A percentile compares a stretch with the other conserved stretches of the same genome.
These are phyloP conservation scores for Vulpes vulpes DNA, from an alignment of 2,113 vertebrate species.

Conservation along the genomic window DNA sequence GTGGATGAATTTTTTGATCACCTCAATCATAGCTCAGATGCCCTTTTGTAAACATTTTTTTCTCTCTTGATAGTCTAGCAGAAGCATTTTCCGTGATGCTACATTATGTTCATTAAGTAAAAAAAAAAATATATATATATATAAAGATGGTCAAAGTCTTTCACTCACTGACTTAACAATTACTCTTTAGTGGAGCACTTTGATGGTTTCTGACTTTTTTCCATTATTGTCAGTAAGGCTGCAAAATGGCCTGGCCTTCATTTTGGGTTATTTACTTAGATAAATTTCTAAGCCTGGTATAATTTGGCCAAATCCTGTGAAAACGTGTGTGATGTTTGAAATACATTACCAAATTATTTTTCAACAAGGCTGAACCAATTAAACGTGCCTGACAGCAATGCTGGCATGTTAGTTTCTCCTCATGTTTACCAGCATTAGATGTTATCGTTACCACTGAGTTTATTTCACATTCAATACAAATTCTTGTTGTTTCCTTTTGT, in stretches of 20 bases:
- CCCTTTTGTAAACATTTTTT: background rate
- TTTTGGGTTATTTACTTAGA: background rate
- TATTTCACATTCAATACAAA: background rate
- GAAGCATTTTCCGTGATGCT: background rate
- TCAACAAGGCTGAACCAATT: background rate
- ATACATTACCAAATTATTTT: background rate
- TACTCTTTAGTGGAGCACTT: background rate
- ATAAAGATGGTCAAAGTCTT: background rate
- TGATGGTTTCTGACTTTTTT: background rate
- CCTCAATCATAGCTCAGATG: background rate
- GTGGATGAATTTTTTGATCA: background rate
- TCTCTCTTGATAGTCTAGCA: background rate
- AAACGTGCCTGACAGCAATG: background rate
- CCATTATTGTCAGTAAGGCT: background rate
- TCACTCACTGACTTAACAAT: background rate
- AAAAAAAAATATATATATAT: background rate
- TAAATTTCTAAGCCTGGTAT: background rate
- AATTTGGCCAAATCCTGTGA: background rate
- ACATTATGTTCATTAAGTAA: background rate
- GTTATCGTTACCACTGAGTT: background rate
- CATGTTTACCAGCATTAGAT: background rate
- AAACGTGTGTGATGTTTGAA: background rate
- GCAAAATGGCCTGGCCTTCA: background rate
- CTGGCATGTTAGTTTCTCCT: rapidly evolving
- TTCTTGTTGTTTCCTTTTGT: background rate